Evolutionary conservation across 2,888 invertebrate species (phyloP), one percentile per base, ranked within the genome.

Genomic region (Phytoseiulus persimilis): DNA sequence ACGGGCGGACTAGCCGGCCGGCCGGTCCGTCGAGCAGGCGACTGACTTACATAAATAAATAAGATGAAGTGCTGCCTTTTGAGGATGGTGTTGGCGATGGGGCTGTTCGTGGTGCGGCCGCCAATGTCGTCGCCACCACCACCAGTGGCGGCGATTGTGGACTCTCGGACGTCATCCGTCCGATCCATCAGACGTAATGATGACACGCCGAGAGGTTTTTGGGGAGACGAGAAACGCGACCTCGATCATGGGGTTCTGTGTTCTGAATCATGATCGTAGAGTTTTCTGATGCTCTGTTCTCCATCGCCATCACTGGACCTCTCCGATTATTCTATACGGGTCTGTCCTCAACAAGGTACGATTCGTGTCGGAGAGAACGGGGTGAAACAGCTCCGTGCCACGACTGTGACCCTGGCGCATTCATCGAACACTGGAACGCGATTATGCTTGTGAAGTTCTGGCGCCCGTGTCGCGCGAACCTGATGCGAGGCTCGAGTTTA

Each of bases 131-230:
- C 9, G 14, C n/a, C n/a, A n/a, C n/a, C n/a, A n/a, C n/a, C 28
- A 23, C 1, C 28, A 23, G 28, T 18, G 65, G 28, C 28, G 65
- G 65, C 65, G 65, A 65, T 65, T 6, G 65, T 14, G 65, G 65
- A 65, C 65, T 65, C 65, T 65, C 65, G 65, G 65, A 65, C 65
- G 65, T 65, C 65, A 65, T 65, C 65, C 9, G 28, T 14, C 65
- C 65, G 65, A 65, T 65, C 65, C 65, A 65, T 65, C 65, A 65
- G 65, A 65, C 65, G 65, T 65, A 65, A 65, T 65, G 65, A 65
- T 65, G 65, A 65, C 65, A 65, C 65, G 65, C 65, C 65, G 65
- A 28, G 28, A 46, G 65, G 14, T 65, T 65, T 65, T 65, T 65
- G 65, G 11, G 2, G 2, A 28, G 65, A 23, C 65, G 65, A 6